These are phyloP conservation scores for Opisthocomus hoazin DNA, from an alignment of 2,113 vertebrate genomes.

Conservation along the genomic window DNA sequence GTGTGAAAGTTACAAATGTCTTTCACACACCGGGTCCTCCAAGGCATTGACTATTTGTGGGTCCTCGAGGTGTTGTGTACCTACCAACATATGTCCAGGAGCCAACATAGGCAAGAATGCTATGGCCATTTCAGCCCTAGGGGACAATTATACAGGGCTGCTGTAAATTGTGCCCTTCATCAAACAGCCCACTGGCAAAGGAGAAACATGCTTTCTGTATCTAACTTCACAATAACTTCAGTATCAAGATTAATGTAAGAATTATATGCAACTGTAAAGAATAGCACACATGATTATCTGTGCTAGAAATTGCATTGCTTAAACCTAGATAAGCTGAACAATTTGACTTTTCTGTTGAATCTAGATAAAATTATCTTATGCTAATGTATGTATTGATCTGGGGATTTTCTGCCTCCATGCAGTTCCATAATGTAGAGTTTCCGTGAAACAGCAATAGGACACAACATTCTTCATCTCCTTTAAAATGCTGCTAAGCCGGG, in stretches of 20 bases:
- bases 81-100: not conserved
- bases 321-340: not conserved
- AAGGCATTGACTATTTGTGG: not conserved
- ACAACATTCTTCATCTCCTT: not conserved
- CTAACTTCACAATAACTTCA: not conserved
- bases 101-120: not conserved
- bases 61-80: not conserved
- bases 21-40: not conserved
- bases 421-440: not conserved
- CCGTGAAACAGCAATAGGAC: not conserved
- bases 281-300: not conserved
- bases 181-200: not conserved
- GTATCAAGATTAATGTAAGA: not conserved
- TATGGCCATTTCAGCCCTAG: not conserved
- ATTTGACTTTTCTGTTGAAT: not conserved
- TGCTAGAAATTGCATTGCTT: not conserved
- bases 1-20: not conserved
- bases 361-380: not conserved
- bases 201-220: not conserved
- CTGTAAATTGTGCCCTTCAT: not conserved
- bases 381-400: not conserved
- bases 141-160: not conserved
- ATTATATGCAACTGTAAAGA: not conserved
- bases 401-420: not conserved
- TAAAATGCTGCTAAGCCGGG: not conserved